phyloP scores from a whole-genome alignment of 2,888 invertebrate genomes.

The Tortrix viridana region DNA sequence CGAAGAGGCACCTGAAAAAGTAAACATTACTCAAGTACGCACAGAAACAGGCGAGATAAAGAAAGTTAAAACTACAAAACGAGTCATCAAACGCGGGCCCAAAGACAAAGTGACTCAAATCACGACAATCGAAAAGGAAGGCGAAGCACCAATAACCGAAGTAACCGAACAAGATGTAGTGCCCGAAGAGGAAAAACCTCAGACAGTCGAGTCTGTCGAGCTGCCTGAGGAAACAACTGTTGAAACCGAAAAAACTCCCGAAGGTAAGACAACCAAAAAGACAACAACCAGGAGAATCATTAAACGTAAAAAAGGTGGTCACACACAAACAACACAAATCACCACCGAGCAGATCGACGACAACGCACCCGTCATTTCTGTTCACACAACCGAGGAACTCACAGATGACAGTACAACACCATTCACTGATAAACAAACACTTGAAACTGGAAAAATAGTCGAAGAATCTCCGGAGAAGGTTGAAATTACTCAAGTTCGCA shows the following conservation, averaged over 20 bases:
- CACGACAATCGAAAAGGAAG: conserved; percentile 28
- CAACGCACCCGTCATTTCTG: conserved; percentile 63
- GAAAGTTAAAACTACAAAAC: not conserved
- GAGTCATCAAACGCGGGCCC: not conserved
- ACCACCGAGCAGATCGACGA: conserved; percentile 67
- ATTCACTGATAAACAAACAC: conserved; percentile 35
- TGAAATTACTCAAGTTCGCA: conserved; percentile 44
- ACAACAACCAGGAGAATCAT: conserved; percentile 45
- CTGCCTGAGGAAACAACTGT: conserved; percentile 47
- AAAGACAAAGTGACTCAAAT: not conserved
- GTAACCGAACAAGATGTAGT: not conserved
- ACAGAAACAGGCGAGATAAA: not conserved
- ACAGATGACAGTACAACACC: conserved; percentile 48
- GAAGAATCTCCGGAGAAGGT: conserved; percentile 39
- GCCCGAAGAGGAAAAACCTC: not conserved
- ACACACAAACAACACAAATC: conserved; percentile 66
- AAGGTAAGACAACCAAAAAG: conserved; percentile 52
- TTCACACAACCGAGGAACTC: conserved; percentile 58
- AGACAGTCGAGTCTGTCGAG: conserved; percentile 52
- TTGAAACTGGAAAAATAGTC: conserved; percentile 25
- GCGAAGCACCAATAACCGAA: conserved; percentile 46
- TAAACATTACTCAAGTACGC: conserved; percentile 36
- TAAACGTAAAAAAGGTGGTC: conserved; percentile 59
- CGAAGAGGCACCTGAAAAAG: conserved; percentile 19
- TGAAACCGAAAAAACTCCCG: conserved; percentile 27